Percentiles rank a stretch among this genome's conserved stretches.
These are phyloP conservation scores for Tupaia chinensis DNA, from an alignment of 2,113 vertebrate genomes.

Conservation along the genomic window DNA sequence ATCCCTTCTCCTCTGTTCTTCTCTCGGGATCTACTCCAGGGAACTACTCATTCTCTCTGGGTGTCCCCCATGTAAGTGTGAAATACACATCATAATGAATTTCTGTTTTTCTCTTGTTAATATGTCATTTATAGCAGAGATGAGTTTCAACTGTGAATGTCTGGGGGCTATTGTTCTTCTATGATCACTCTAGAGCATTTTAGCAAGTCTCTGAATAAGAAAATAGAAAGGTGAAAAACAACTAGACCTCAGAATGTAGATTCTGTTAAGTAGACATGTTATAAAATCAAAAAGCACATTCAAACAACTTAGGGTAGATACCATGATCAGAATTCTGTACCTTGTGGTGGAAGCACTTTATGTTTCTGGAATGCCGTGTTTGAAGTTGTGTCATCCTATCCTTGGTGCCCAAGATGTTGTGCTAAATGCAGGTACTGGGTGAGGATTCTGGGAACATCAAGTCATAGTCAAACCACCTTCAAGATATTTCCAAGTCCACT, in stretches of 20 bases:
- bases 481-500: not conserved
- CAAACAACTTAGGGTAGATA: not conserved
- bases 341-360: not conserved
- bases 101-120: too few relatives aligned
- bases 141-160: too few relatives aligned
- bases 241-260: not conserved
- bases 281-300: not conserved
- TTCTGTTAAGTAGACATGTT: not conserved
- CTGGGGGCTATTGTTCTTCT: not conserved
- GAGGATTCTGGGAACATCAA: too few relatives aligned
- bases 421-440: too few relatives aligned
- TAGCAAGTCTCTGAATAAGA: not conserved
- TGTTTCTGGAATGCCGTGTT: not conserved
- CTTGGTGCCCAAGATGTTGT: not conserved
- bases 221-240: not conserved
- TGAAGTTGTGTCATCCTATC: not conserved
- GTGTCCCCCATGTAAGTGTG: too few relatives aligned
- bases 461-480: not conserved
- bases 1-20: too few relatives aligned
- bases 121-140: too few relatives aligned
- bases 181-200: not conserved
- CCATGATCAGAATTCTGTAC: not conserved
- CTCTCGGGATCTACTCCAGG: too few relatives aligned
- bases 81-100: too few relatives aligned
- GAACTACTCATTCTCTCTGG: too few relatives aligned